Evolutionary conservation across 2,888 invertebrate species (phyloP).

Genomic region (Malthinus seriepunctatus): DNA sequence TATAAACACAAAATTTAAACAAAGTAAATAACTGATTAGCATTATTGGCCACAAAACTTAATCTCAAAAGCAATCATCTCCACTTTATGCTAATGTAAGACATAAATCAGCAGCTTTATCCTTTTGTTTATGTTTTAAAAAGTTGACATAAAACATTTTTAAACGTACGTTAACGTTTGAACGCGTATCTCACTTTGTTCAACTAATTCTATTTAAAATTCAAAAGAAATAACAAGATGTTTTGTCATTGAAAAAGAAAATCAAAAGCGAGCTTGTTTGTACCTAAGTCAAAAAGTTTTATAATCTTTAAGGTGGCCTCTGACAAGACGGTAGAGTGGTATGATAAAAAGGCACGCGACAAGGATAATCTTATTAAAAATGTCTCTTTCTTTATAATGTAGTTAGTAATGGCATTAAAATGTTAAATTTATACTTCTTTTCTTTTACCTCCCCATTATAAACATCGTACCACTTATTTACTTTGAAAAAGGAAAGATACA

Average conservation of each 20-base stretch:
- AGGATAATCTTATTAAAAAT: constrained; percentile 34
- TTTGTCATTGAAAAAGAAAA: constrained; percentile 9
- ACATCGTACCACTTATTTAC: neutral
- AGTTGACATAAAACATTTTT: constrained; percentile 25
- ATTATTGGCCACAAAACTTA: constrained; percentile 31
- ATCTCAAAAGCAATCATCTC: constrained; percentile 32
- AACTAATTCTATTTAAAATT: neutral
- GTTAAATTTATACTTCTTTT: constrained; percentile 8
- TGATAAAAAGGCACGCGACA: constrained; percentile 35
- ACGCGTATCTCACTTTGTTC: constrained; percentile 11
- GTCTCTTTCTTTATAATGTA: constrained; percentile 29
- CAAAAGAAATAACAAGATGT: constrained; percentile 4
- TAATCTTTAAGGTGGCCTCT: constrained; percentile 28
- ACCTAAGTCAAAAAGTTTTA: constrained; percentile 19
- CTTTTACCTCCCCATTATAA: neutral
- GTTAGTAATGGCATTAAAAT: constrained; percentile 24
- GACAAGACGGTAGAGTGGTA: constrained; percentile 30
- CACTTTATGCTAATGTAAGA: constrained; percentile 35
- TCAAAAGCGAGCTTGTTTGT: constrained; percentile 10
- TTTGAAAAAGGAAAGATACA: constrained; percentile 7
- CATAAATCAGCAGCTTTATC: constrained; percentile 37
- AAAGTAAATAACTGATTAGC: constrained; percentile 32
- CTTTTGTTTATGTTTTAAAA: constrained; percentile 35
- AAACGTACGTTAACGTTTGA: neutral
- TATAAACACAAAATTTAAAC: constrained; percentile 23